These are phyloP conservation scores for Pogonocichla stellata DNA, from an alignment of 2,113 vertebrate species.

Conservation along the genomic window DNA sequence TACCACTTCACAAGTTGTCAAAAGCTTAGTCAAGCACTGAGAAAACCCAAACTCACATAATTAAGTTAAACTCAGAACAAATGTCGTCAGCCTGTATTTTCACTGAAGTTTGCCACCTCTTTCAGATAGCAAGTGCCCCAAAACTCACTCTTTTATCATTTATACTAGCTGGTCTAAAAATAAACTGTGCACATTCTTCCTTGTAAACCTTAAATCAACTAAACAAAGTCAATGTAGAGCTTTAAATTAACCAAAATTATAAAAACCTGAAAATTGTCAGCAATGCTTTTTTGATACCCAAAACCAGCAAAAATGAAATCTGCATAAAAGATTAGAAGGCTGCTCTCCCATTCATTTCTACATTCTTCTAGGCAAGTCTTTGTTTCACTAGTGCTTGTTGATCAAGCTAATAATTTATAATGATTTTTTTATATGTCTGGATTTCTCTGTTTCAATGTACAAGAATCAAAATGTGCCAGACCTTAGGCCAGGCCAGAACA, in stretches of 20 bases:
- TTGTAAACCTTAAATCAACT: neutral
- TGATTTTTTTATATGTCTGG: neutral
- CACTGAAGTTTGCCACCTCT: neutral
- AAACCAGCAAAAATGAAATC: neutral
- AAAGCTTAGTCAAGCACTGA: conserved; percentile 41
- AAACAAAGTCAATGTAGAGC: neutral
- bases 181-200: neutral
- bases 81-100: neutral
- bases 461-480: neutral
- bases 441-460: neutral
- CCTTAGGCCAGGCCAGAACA: neutral
- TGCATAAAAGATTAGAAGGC: neutral
- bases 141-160: neutral
- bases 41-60: conserved; percentile 36
- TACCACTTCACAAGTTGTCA: conserved; percentile 47
- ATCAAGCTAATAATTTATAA: neutral
- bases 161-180: neutral
- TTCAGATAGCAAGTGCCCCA: neutral
- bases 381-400: neutral
- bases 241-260: neutral
- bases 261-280: neutral
- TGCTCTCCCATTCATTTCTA: neutral
- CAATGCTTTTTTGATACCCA: neutral
- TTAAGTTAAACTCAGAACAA: conserved; percentile 40
- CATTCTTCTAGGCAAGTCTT: neutral